Base-by-base conservation (phyloP, 2,888 invertebrate genomes). In the Ophion ellenae region DNA sequence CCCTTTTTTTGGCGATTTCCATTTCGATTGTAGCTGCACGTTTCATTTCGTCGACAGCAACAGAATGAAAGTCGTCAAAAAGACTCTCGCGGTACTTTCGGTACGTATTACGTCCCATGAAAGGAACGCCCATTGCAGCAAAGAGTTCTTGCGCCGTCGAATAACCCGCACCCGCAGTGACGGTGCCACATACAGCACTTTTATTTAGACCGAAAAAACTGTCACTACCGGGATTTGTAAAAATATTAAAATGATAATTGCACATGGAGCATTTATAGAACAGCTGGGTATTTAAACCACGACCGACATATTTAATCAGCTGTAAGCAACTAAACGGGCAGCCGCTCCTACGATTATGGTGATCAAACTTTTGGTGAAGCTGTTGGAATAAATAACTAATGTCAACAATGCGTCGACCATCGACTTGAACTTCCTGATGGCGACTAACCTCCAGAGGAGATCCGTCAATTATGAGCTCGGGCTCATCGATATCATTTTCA, bases 71-170 rank as follows among this genome's bases (percentile, higher is more conserved):
- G n/a, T 17, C 4, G 3, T 28, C 14, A n/a, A 63, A 71, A 10
- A 83, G 47, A 10, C 40, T 17, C 20, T 76, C 7, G 1, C 79
- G 70, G n/a, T 79, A 45, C 24, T 71, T 81, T 4, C 69, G 47
- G n/a, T 81, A 87, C 2, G 85, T 85, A 53, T 24, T 61, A 45
- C 40, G 59, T 3, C 74, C 36, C 80, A 84, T 82, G 32, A 36
- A 69, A 0, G 85, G 77, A 57, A 87, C 70, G 28, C 28, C 77
- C 78, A 85, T 76, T 1, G 75, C 69, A 3, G 87, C 85, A 36
- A 81, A 71, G 4, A 36, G 24, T 32, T 78, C 84, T 59, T 53
- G 70, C 59, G 84, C 17, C 6, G 69, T 53, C 28, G 32, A 57
- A 24, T 66, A 74, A 0, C 84, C 84, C 6, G 63, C 75, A 36